Conservation (phyloP, 2,888 invertebrate species). For the Apoda limacodes region DNA sequence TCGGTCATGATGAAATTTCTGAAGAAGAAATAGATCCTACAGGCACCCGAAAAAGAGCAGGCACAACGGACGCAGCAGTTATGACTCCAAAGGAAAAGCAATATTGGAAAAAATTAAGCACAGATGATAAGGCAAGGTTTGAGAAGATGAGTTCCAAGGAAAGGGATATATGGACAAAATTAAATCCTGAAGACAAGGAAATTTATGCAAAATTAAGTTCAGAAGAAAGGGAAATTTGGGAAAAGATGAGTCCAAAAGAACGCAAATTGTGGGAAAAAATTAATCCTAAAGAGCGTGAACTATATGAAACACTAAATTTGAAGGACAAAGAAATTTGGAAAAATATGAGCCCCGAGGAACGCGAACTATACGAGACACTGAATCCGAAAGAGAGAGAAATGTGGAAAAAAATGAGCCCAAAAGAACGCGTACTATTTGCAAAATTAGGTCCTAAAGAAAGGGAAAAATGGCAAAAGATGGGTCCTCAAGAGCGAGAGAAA, state of each 20-base stretch:
- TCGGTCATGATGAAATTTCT: constrained; percentile 13
- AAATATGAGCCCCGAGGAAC: constrained; percentile 8
- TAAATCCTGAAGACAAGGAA: constrained; percentile 7
- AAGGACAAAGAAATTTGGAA: constrained; percentile 10
- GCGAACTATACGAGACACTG: constrained; percentile 9
- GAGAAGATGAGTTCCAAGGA: constrained; percentile 10
- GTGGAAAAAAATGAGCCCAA: constrained; percentile 3
- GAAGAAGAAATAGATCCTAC: constrained; percentile 2
- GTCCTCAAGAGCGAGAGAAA: neutral
- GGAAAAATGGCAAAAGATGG: constrained; percentile 2
- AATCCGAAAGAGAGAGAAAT: constrained; percentile 10
- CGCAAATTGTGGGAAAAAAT: neutral
- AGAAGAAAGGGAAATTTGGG: constrained; percentile 9
- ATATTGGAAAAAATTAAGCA: neutral
- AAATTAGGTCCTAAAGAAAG: constrained; percentile 1
- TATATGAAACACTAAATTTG: constrained; percentile 6
- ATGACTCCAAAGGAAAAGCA: neutral
- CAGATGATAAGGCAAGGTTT: constrained; percentile 12
- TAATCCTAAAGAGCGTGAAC: constrained; percentile 10
- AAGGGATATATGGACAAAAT: constrained; percentile 6
- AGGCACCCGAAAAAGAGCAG: constrained; percentile 5
- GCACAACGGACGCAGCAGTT: too few relatives aligned
- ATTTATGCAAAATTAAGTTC: constrained; percentile 8
- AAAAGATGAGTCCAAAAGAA: constrained; percentile 4
- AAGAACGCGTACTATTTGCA: constrained; percentile 5